Evolutionary conservation across 2,888 invertebrate species (phyloP).

Genomic region (Sialis lutaria): DNA sequence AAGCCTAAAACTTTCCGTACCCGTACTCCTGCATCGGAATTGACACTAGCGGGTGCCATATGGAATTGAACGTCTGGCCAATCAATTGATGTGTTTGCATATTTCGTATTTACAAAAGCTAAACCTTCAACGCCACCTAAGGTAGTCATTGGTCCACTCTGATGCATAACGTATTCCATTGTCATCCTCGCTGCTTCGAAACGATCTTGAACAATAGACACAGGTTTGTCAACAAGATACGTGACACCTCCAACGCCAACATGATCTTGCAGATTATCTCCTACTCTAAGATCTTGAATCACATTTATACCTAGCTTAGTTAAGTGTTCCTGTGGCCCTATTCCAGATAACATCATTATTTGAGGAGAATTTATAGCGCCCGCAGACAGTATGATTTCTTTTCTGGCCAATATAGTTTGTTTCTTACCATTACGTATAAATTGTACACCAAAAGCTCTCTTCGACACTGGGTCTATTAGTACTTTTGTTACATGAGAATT

Average conservation of each 20-base stretch:
- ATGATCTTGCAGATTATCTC: conserved; percentile 75
- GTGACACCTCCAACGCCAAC: conserved; percentile 73
- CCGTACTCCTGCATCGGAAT: conserved; percentile 59
- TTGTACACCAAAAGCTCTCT: conserved; percentile 65
- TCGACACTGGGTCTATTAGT: conserved; percentile 53
- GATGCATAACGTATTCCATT: conserved; percentile 61
- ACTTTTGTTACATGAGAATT: conserved; percentile 63
- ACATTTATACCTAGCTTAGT: conserved; percentile 45
- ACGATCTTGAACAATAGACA: conserved; percentile 64
- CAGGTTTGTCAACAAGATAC: conserved; percentile 66
- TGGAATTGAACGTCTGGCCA: conserved; percentile 87
- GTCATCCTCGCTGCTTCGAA: conserved; percentile 60
- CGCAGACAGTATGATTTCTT: conserved; percentile 74
- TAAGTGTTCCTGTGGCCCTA: conserved; percentile 57
- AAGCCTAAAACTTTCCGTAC: conserved; percentile 61
- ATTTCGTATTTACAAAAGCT: conserved; percentile 73
- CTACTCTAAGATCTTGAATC: conserved; percentile 56
- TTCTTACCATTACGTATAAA: conserved; percentile 56
- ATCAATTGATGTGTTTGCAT: conserved; percentile 55
- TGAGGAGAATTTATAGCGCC: conserved; percentile 88
- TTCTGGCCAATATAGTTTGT: conserved; percentile 51
- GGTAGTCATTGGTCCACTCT: conserved; percentile 72
- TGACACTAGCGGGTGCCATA: conserved; percentile 79
- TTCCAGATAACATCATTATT: conserved; percentile 77
- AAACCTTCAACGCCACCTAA: conserved; percentile 77